Evolutionary conservation across 1,140 invertebrate genomes (phyloP).

Genomic region (Semibalanus balanoides): DNA sequence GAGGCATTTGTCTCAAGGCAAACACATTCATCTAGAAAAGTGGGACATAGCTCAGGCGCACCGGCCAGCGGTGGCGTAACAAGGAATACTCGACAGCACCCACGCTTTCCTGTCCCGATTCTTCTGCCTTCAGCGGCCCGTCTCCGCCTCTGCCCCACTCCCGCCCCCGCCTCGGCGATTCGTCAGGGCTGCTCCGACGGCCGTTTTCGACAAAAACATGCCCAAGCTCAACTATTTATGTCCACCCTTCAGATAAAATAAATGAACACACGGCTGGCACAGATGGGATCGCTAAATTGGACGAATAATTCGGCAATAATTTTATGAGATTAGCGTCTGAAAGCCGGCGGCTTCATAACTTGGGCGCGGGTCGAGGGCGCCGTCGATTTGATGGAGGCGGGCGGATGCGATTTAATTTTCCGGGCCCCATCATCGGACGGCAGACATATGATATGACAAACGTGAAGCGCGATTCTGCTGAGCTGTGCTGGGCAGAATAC

Average conservation of each 20-base stretch:
- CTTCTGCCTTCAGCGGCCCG: too few species aligned
- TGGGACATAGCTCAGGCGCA: too few species aligned
- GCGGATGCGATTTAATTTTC: background rate
- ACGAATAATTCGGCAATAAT: conserved; percentile 1
- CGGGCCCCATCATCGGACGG: background rate
- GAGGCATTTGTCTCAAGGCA: too few species aligned
- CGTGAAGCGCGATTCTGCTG: too few species aligned
- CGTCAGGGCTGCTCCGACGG: background rate
- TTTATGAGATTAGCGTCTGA: background rate
- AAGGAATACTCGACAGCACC: too few species aligned
- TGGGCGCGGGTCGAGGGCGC: background rate
- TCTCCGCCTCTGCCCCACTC: too few species aligned
- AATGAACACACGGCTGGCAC: background rate
- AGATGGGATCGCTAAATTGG: conserved; percentile 1
- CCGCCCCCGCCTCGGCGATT: background rate
- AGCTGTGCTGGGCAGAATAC: too few species aligned
- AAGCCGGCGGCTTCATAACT: background rate
- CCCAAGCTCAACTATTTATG: background rate
- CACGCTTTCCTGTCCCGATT: too few species aligned
- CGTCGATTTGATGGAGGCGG: background rate
- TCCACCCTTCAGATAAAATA: background rate
- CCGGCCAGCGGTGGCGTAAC: too few species aligned
- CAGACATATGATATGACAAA: background rate
- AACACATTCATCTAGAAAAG: too few species aligned
- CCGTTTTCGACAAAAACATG: background rate